These are phyloP conservation scores for Poeciliopsis retropinna DNA, from an alignment of 2,113 vertebrate genomes.

Conservation along the genomic window DNA sequence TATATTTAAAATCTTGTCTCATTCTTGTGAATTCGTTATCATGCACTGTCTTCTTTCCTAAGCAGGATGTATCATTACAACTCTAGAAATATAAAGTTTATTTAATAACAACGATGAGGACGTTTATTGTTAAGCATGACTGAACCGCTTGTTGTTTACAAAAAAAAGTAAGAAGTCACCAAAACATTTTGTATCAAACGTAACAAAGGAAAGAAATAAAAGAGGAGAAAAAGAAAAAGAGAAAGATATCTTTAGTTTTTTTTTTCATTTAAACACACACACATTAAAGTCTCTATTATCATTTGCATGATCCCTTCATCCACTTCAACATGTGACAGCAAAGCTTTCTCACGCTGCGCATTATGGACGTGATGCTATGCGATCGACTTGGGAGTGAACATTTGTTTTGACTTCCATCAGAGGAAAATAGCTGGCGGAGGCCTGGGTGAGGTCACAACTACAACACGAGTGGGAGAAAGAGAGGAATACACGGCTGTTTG, in stretches of 20 bases:
- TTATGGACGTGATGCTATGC: slow-evolving; percentile 18
- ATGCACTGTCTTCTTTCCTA: not conserved
- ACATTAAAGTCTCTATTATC: slow-evolving; percentile 22
- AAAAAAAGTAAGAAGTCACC: not conserved
- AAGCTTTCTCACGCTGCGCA: slow-evolving; percentile 36
- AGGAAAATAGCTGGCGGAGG: slow-evolving; percentile 40
- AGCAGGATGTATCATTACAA: not conserved
- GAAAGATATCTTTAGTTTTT: not conserved
- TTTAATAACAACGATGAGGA: not conserved
- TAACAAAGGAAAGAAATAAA: not conserved
- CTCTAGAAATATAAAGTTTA: not conserved
- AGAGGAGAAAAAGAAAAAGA: slow-evolving; percentile 3
- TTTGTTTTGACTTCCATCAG: slow-evolving; percentile 53
- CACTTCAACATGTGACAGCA: slow-evolving; percentile 19
- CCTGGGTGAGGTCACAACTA: slow-evolving; percentile 62
- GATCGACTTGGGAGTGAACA: slow-evolving; percentile 29
- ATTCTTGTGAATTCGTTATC: not conserved
- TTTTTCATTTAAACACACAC: slow-evolving; percentile 3
- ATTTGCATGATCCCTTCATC: slow-evolving; percentile 30
- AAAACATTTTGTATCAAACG: not conserved
- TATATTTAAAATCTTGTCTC: not conserved
- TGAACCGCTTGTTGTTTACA: not conserved
- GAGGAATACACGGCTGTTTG: slow-evolving; percentile 58
- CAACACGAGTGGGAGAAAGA: slow-evolving; percentile 30
- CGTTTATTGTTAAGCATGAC: not conserved